Percentiles rank a stretch among this genome's conserved stretches.
phyloP scores from a whole-genome alignment of 2,113 vertebrate genomes.

The Zosterops lateralis region DNA sequence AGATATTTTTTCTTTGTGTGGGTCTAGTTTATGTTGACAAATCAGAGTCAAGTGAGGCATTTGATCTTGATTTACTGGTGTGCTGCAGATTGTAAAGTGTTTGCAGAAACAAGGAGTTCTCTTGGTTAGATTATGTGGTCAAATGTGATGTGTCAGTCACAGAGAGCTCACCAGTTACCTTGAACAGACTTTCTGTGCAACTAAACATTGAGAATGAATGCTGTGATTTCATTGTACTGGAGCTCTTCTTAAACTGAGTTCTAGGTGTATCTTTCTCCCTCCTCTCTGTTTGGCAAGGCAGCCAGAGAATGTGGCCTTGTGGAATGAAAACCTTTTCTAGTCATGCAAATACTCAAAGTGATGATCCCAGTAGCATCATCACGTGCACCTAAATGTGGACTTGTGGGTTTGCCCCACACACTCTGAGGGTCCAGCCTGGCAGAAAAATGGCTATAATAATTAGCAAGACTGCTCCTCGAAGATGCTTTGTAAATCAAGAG shows the following conservation, averaged over 20 bases:
- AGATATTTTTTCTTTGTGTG: not conserved
- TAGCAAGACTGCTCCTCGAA: too few relatives aligned
- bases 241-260: not conserved
- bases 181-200: not conserved
- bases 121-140: not conserved
- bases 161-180: not conserved
- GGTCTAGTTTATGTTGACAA: not conserved
- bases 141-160: not conserved
- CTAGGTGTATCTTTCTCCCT: not conserved
- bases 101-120: not conserved
- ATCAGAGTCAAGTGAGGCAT: accelerated
- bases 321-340: not conserved
- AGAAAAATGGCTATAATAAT: too few relatives aligned
- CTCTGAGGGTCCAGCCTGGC: too few relatives aligned
- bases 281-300: not conserved
- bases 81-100: not conserved
- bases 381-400: not conserved
- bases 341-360: not conserved
- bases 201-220: not conserved
- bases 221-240: not conserved
- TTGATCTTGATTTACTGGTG: not conserved
- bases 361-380: not conserved
- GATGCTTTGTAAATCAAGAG: too few relatives aligned
- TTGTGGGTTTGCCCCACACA: too few relatives aligned
- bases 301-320: not conserved